Conservation (phyloP, 2,888 invertebrate species). For the Polydrusus cervinus region DNA sequence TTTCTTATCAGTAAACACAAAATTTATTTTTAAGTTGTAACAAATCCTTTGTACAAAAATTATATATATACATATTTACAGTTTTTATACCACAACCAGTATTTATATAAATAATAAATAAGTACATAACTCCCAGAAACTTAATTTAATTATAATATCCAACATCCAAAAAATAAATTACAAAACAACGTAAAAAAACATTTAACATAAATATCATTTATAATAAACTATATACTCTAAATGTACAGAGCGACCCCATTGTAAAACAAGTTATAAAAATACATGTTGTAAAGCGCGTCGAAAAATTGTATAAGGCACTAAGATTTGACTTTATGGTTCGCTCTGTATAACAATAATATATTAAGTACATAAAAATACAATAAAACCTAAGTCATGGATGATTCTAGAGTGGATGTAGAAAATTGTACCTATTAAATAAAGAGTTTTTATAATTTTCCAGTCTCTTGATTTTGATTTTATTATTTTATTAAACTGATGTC, state of each 20-base stretch:
- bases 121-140: slow-evolving; percentile 4
- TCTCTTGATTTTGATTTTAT: no score
- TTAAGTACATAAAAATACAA: slow-evolving; percentile 22
- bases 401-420: background rate
- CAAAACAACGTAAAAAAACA: slow-evolving; percentile 19
- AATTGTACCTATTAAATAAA: no score
- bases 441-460: no score
- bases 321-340: background rate
- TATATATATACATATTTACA: slow-evolving; percentile 16
- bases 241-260: background rate
- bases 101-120: slow-evolving; percentile 3
- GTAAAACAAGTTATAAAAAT: background rate
- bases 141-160: slow-evolving; percentile 23
- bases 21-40: slow-evolving; percentile 2
- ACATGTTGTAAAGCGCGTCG: background rate
- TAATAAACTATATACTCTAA: slow-evolving; percentile 18
- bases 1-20: slow-evolving; percentile 10
- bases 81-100: slow-evolving; percentile 4
- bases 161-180: slow-evolving; percentile 38
- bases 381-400: slow-evolving; percentile 1
- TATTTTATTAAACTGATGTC: no score
- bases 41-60: slow-evolving; percentile 3
- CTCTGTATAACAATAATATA: slow-evolving; percentile 17
- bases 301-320: slow-evolving; percentile 12
- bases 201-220: slow-evolving; percentile 19